These are phyloP conservation scores for Sphaerodactylus townsendi DNA, from an alignment of 2,113 vertebrate genomes.

Conservation along the genomic window DNA sequence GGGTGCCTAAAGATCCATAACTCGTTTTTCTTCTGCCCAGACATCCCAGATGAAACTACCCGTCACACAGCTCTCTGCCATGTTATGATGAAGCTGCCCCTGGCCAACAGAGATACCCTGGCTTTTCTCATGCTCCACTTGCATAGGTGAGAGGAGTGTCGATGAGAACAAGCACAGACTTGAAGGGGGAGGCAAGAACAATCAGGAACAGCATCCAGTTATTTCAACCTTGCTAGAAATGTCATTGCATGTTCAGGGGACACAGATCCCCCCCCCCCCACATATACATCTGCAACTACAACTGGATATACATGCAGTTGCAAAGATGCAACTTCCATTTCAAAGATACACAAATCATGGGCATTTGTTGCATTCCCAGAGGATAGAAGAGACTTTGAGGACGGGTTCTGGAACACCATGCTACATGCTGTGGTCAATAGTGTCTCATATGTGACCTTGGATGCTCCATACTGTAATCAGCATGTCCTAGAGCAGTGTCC, in stretches of 20 bases:
- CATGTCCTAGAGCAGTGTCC: neutral
- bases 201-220: neutral
- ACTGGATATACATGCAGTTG: neutral
- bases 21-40: constrained; percentile 49
- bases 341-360: neutral
- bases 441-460: neutral
- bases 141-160: constrained; percentile 67
- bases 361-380: neutral
- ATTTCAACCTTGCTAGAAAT: neutral
- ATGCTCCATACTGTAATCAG: neutral
- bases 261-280: too few species aligned
- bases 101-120: constrained; percentile 81
- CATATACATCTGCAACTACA: too few species aligned
- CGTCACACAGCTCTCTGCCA: constrained; percentile 64
- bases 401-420: too few species aligned
- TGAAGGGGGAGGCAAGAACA: neutral
- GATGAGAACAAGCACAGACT: neutral
- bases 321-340: neutral
- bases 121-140: constrained; percentile 83
- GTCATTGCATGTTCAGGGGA: neutral
- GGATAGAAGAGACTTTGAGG: neutral
- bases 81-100: constrained; percentile 77
- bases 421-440: too few species aligned
- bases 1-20: neutral
- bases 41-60: constrained; percentile 69